Conservation (phyloP, 2,888 invertebrate genomes). For the Lysandra bellargus region DNA sequence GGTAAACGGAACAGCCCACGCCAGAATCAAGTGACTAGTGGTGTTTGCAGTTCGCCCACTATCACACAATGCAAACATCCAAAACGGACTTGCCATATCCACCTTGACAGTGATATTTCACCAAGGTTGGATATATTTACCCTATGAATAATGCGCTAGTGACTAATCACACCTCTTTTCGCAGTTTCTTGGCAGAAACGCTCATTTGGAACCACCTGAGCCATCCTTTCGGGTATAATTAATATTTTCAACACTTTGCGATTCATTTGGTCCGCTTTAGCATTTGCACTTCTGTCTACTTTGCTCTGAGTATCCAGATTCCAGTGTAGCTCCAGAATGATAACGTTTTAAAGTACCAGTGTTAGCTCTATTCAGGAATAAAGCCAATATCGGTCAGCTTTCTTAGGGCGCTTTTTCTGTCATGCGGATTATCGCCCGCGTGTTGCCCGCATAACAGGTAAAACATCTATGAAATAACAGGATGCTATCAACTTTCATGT, state of each 20-base stretch:
- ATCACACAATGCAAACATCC: background rate
- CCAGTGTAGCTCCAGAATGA: background rate
- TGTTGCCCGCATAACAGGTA: too few relatives aligned
- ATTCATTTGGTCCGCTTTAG: background rate
- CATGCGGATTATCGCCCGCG: too few relatives aligned
- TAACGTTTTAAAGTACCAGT: background rate
- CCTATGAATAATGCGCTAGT: background rate
- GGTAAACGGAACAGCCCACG: background rate
- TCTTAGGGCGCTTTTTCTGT: too few relatives aligned
- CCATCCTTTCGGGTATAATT: background rate
- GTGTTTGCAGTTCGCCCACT: conserved; percentile 10
- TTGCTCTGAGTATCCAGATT: background rate
- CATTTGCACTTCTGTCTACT: background rate
- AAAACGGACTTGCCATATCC: background rate
- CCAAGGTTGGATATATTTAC: conserved; percentile 3
- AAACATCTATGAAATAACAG: too few relatives aligned
- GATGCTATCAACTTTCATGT: too few relatives aligned
- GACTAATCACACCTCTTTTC: conserved; percentile 10
- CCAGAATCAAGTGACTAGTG: background rate
- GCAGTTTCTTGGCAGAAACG: conserved; percentile 1
- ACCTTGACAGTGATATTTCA: conserved; percentile 24
- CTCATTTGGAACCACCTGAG: background rate
- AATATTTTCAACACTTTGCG: background rate
- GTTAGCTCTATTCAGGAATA: too few relatives aligned
- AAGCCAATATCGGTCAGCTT: too few relatives aligned